phyloP scores from a whole-genome alignment of 2,888 invertebrate genomes.

The Keiferia lycopersicella region DNA sequence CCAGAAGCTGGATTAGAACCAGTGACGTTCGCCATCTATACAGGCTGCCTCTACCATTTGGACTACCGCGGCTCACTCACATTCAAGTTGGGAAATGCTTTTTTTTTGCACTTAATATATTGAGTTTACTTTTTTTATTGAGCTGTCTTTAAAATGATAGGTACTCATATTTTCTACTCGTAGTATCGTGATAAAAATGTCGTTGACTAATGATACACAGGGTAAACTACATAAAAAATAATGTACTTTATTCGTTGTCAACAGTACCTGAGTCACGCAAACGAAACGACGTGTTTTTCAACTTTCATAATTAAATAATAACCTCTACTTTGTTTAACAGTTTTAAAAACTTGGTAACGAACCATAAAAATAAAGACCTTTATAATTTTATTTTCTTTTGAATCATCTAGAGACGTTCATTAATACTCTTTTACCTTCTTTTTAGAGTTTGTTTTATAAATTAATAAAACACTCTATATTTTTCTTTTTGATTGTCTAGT shows the following conservation, averaged over 20 bases:
- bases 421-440: conserved; percentile 13
- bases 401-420: conserved; percentile 12
- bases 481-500: not conserved
- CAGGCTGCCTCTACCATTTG: no score
- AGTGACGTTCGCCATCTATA: no score
- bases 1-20: no score
- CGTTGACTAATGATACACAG: conserved; percentile 9
- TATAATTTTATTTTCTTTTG: conserved; percentile 19
- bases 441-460: conserved; percentile 1
- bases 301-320: conserved; percentile 20
- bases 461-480: not conserved
- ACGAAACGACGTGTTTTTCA: not conserved
- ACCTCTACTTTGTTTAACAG: conserved; percentile 9
- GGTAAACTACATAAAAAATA: no score
- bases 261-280: conserved; percentile 15
- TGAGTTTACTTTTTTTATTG: no score
- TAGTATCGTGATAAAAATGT: conserved; percentile 10
- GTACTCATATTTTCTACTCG: not conserved
- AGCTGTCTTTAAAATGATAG: not conserved
- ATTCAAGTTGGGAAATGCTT: no score
- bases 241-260: not conserved
- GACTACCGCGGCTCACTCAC: no score
- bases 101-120: no score
- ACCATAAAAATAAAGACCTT: conserved; percentile 1
- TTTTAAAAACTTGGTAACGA: conserved; percentile 19